These are phyloP conservation scores for Dicrostonyx torquatus DNA, from an alignment of 2,797 vertebrate genomes.

Conservation along the genomic window DNA sequence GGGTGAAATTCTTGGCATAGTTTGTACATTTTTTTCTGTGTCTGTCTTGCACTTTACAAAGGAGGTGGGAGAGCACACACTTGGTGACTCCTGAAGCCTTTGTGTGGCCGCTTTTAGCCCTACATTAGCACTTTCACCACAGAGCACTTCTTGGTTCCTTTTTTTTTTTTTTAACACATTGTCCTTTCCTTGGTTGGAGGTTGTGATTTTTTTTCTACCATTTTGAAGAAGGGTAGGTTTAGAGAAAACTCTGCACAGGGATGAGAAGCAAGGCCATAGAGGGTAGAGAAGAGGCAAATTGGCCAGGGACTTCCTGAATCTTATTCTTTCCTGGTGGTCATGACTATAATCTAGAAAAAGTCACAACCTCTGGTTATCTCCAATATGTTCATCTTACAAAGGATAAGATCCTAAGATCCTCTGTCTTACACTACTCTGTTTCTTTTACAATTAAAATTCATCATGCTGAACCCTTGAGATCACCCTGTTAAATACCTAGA, in stretches of 20 bases:
- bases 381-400: background rate
- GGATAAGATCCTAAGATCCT: background rate
- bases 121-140: background rate
- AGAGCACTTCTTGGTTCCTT: background rate
- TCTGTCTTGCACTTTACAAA: background rate
- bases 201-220: background rate
- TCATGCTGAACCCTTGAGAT: background rate
- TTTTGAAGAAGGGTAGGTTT: background rate
- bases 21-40: background rate
- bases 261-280: background rate
- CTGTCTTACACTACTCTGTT: background rate
- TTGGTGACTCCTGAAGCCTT: background rate
- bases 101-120: background rate
- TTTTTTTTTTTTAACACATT: background rate
- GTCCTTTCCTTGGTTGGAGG: background rate
- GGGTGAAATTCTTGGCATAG: background rate
- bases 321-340: background rate
- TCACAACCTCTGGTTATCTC: background rate
- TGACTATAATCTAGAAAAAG: background rate
- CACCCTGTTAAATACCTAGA: background rate
- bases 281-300: background rate
- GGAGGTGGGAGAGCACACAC: background rate
- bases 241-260: background rate
- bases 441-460: slow-evolving; percentile 13
- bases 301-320: background rate